phyloP scores from a whole-genome alignment of 2,113 vertebrate genomes.

The Kobus ellipsiprymnus region DNA sequence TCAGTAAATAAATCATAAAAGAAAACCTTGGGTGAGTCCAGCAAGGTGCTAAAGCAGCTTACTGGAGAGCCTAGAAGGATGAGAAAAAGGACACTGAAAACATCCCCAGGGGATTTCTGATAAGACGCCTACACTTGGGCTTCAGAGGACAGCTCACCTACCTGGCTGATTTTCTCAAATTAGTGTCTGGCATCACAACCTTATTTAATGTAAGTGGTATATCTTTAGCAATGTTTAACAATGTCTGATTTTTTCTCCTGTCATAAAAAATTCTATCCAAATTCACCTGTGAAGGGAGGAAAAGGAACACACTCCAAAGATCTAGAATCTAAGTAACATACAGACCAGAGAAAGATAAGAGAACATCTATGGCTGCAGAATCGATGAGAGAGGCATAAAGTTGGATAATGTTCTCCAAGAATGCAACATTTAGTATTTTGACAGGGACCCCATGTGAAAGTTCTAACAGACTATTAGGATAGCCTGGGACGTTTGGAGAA shows the following conservation, averaged over 20 bases:
- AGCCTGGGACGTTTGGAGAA: not conserved
- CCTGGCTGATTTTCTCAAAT: not conserved
- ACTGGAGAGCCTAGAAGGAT: not conserved
- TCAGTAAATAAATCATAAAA: not conserved
- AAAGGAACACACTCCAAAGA: not conserved
- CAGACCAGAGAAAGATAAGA: not conserved
- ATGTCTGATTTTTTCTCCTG: not conserved
- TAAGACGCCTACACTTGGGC: too few relatives aligned
- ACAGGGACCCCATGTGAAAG: not conserved
- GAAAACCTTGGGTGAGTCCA: not conserved
- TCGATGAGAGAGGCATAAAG: not conserved
- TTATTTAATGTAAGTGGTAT: not conserved
- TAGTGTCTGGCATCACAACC: not conserved
- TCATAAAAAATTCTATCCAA: not conserved
- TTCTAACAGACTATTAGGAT: not conserved
- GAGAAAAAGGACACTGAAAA: not conserved
- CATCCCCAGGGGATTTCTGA: not conserved
- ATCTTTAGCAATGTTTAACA: not conserved
- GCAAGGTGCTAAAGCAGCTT: not conserved
- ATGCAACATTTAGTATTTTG: not conserved
- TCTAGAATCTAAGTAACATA: not conserved
- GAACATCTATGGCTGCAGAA: not conserved
- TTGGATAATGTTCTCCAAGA: not conserved
- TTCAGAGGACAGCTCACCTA: not conserved
- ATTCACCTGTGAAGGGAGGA: not conserved